Base-by-base conservation (phyloP, 1,140 invertebrate genomes). In the Pachyrhynchus sulphureomaculatus region DNA sequence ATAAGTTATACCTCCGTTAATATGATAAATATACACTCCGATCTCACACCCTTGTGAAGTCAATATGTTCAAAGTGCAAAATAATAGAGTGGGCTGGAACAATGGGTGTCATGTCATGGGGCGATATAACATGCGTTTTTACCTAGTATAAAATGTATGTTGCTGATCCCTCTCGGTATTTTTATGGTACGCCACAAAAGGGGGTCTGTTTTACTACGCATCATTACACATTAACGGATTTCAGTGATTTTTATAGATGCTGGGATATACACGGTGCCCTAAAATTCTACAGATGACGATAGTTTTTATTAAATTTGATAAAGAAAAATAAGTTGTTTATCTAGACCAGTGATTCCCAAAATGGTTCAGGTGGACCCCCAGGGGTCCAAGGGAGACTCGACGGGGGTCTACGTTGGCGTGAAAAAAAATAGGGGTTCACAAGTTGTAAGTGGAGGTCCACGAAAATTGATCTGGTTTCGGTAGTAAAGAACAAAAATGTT, bases 11-110 rank as follows among this genome's bases (percentile, higher is more conserved):
- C 53, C 53, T 56, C 53, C 13, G 39, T 44, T 56, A 56, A 56
- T 56, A 44, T 56, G 53, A 59, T 59, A 51, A 59, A 59, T 51
- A 59, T 59, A 51, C 45, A 51, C 17, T 39, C 13, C 24, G 12
- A 13, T 4, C 70, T 70, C 68, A 68, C 72, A 72, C 72, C 72
- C 72, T 74, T 74, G 72, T 74, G 72, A 68, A 72, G 68, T 71
- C 70, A 74, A 74, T 72, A 68, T 67, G 71, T 70, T 70, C 64
- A 66, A 72, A 72, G 70, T 72, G 70, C 60, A 39, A 70, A 66
- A 72, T 72, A 72, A 74, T 74, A 67, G 72, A 73, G 70, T 72
- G 66, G 69, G 68, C 70, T 62, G 68, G 53, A 42, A 74, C 70
- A 72, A 72, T 72, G 66, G 67, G 71, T 72, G 68, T 71, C 72